Evolutionary conservation across 1,140 invertebrate genomes (phyloP).

Genomic region (Pygmarrhopalites habei): DNA sequence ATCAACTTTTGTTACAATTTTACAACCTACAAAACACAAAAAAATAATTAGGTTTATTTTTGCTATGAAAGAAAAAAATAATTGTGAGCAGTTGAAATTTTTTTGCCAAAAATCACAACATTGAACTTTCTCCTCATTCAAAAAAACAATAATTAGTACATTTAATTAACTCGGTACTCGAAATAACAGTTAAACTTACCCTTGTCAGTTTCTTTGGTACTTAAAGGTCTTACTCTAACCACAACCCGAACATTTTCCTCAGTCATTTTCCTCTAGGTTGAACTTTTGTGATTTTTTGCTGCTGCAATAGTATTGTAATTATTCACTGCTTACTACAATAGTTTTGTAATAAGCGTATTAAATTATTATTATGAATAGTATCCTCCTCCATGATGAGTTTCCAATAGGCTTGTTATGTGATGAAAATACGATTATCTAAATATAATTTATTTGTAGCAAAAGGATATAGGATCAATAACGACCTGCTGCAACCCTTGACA

Average conservation of each 20-base stretch:
- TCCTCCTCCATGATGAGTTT: too few relatives aligned
- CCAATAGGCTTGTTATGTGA: too few relatives aligned
- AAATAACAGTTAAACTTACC: background rate
- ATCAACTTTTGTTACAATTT: constrained; percentile 55
- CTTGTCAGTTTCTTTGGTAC: constrained; percentile 63
- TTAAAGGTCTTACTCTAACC: constrained; percentile 78
- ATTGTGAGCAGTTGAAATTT: background rate
- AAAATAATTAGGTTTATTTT: background rate
- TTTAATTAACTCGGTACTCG: background rate
- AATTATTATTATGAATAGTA: too few relatives aligned
- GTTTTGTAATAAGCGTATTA: too few relatives aligned
- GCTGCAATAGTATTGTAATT: too few relatives aligned
- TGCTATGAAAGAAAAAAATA: background rate
- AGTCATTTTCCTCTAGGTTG: too few relatives aligned
- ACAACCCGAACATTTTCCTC: constrained; percentile 65
- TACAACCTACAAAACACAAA: constrained; percentile 45
- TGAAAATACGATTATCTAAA: too few relatives aligned
- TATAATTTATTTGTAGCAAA: too few relatives aligned
- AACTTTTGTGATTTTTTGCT: too few relatives aligned
- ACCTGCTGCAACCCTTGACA: too few relatives aligned
- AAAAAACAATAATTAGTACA: background rate
- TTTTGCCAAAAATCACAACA: background rate
- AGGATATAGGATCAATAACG: too few relatives aligned
- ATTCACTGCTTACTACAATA: too few relatives aligned
- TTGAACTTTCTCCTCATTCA: background rate